Base-by-base conservation (phyloP, 2,113 vertebrate genomes). In the Lycocorax pyrrhopterus region DNA sequence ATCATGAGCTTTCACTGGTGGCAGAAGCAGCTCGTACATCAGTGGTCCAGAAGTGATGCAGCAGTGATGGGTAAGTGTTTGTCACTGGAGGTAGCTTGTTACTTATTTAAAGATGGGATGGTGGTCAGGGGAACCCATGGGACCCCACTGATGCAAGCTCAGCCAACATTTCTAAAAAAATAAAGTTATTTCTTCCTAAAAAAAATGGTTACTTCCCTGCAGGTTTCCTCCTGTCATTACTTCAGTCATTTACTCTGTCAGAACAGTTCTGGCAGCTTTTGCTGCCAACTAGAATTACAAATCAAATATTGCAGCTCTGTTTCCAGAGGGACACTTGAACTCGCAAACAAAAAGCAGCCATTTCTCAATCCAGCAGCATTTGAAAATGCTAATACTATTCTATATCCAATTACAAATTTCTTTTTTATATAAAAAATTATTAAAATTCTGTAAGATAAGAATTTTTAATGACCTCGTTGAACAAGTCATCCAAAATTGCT, bases 271-370 rank as follows among this genome's bases (percentile, higher is more conserved):
- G 88, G 94, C 85, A 53, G 68, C 52, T 88, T 86, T 80, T 94
- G 68, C 90, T 96, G 93, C 92, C 92, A 90, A 77, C 68, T 63
- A 72, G 56, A 90, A 95, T 90, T 95, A 92, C 26, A 72, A 64
- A 90, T 96, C 83, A 89, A 81, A 66, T 87, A 39, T 13, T 83
- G 33, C 86, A 96, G 68, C 63, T 89, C 67, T 91, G 51, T 94
- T 94, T 97, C 86, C 91, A 95, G 74, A 82, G 78, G 90, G 55
- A 77, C 90, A 33, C 68, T 90, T 84, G 72, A 97, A 87, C 76
- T 75, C 75, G 85, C 58, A 69, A 93, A 75, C 35, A 88, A 86
- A 93, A 88, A 87, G 22, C 73, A 89, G 37, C 16, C 23, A 60
- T 82, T 66, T 88, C 58, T n/a, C 12, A 74, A n/a, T 73, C 43